Percentiles rank a stretch among this genome's conserved stretches.
Conservation (phyloP, 2,113 vertebrate genomes). For the Amblyopsis rosae region DNA sequence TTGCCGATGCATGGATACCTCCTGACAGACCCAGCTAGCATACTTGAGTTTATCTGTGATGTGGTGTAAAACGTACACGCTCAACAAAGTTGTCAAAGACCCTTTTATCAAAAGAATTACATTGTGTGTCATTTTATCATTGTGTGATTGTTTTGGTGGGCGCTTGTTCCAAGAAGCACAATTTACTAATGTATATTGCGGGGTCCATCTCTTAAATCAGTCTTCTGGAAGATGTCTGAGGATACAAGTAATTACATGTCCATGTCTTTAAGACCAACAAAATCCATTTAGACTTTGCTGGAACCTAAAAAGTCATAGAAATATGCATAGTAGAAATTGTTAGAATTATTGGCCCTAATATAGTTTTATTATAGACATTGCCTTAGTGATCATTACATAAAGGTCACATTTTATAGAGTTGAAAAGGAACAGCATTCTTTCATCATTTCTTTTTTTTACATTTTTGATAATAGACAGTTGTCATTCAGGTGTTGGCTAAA, state of each 20-base stretch:
- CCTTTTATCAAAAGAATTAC: neutral
- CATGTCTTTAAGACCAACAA: constrained; percentile 17
- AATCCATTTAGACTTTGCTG: constrained; percentile 25
- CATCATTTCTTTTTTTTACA: no score
- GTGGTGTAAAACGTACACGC: neutral
- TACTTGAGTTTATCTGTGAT: constrained; percentile 44
- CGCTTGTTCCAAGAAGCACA: constrained; percentile 33
- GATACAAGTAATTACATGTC: neutral
- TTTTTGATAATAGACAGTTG: neutral
- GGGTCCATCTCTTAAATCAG: neutral
- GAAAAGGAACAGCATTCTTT: neutral
- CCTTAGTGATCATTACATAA: neutral
- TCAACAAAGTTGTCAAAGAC: neutral
- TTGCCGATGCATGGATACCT: constrained; percentile 46
- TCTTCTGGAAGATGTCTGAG: neutral
- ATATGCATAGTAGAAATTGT: neutral
- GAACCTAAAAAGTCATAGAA: constrained; percentile 50
- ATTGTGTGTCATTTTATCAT: neutral
- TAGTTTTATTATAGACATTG: neutral
- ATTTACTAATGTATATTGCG: neutral
- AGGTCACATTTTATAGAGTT: neutral
- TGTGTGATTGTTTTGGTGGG: neutral
- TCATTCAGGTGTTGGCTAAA: neutral
- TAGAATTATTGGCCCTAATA: neutral
- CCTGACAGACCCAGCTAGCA: constrained; percentile 50